Evolutionary conservation across 2,888 invertebrate species (phyloP).

Genomic region (Pharmacophagus antenor): DNA sequence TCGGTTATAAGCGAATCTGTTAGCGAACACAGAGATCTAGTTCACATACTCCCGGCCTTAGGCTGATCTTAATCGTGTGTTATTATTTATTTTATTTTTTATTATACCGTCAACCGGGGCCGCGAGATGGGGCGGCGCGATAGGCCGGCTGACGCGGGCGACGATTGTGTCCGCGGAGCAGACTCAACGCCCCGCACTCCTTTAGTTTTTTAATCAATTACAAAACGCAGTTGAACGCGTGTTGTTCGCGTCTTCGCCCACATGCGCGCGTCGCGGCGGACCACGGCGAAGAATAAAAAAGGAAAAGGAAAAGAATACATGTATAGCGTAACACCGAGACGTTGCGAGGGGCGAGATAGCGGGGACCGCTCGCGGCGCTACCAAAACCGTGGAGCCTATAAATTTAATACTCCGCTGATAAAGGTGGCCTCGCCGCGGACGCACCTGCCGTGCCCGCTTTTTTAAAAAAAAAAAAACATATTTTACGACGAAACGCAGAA

Average conservation of each 20-base stretch:
- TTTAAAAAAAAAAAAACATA: conserved; percentile 53
- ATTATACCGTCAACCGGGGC: conserved; percentile 22
- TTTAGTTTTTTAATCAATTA: conserved; percentile 22
- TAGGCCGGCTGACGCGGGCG: neutral
- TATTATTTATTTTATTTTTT: conserved; percentile 31
- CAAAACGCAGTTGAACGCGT: conserved; percentile 2
- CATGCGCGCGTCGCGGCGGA: conserved; percentile 19
- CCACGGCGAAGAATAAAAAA: conserved; percentile 32
- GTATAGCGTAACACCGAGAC: conserved; percentile 38
- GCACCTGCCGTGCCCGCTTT: conserved; percentile 59
- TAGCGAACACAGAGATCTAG: conserved; percentile 29
- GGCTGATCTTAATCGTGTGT: conserved; percentile 29
- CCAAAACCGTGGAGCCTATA: conserved; percentile 60
- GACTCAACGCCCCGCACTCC: neutral
- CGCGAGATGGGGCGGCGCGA: conserved; percentile 24
- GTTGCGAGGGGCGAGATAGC: conserved; percentile 38
- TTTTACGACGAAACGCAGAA: conserved; percentile 64
- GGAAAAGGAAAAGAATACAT: conserved; percentile 36
- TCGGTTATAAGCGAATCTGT: conserved; percentile 27
- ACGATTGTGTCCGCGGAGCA: neutral
- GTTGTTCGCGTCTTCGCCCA: conserved; percentile 5
- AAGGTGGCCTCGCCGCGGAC: conserved; percentile 50
- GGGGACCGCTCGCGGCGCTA: conserved; percentile 65
- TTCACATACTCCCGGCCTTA: conserved; percentile 28
- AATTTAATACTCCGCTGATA: conserved; percentile 62